Percentiles rank a stretch among this genome's conserved stretches.
phyloP scores from a whole-genome alignment of 1,140 invertebrate species.

The Macrostomum lignano region DNA sequence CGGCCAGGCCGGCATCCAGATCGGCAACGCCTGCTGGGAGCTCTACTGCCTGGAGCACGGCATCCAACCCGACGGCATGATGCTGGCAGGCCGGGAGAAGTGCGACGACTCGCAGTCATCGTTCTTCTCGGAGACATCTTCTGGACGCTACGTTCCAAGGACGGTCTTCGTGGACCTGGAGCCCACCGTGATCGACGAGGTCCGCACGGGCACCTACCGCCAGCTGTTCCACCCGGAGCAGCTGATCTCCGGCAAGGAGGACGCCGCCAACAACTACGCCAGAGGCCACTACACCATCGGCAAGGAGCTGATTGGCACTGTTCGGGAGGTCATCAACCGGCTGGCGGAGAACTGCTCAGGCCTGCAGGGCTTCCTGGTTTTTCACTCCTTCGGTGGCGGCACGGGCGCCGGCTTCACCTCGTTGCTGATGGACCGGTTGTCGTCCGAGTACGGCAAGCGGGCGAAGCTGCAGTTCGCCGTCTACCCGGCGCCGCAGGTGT shows the following conservation, averaged over 20 bases:
- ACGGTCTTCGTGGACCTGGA: conserved; percentile 21
- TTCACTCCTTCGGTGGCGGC: conserved; percentile 32
- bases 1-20: no score
- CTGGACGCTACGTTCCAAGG: conserved; percentile 15
- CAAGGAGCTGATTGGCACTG: conserved; percentile 13
- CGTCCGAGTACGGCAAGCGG: conserved; percentile 59
- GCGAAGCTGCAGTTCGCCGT: conserved; percentile 49
- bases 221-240: conserved; percentile 19
- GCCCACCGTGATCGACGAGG: conserved; percentile 22
- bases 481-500: conserved; percentile 26
- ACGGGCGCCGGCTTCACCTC: conserved; percentile 61
- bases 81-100: no score
- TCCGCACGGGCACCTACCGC: conserved; percentile 13
- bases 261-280: conserved; percentile 40
- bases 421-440: conserved; percentile 55
- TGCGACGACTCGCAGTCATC: no score
- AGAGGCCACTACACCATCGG: conserved; percentile 12
- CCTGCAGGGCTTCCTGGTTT: conserved; percentile 37
- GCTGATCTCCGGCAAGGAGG: conserved; percentile 36
- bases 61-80: no score
- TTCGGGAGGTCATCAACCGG: conserved; percentile 12
- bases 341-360: conserved; percentile 43
- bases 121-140: not conserved
- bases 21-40: no score
- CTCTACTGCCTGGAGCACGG: no score